Evolutionary conservation across 2,888 invertebrate species (phyloP), one percentile per base, ranked within the genome.

Genomic region (Melanophora roralis): DNA sequence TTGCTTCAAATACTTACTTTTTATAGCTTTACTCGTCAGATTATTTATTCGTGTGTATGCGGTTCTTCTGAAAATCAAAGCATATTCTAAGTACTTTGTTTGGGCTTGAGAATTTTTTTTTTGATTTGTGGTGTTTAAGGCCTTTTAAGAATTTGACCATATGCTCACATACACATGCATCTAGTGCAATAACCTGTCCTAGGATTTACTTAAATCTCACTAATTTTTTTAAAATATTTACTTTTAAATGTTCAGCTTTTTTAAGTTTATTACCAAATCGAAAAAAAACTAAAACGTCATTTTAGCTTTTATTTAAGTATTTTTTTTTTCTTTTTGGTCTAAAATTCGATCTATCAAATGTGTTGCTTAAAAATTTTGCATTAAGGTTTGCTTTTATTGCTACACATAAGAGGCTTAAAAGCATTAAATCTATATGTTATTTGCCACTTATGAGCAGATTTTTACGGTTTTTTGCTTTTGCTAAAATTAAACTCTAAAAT

Each of bases 401-500:
- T 27, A 64, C 55, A 77, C 60, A 81, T 81, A 81, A 81, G 76
- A 77, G 59, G 81, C 81, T 81, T 81, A 78, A 81, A 60, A 65
- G 81, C 74, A 81, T 78, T 74, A 81, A 81, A 81, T 77, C 77
- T 51, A 74, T 76, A 77, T 74, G 77, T 77, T 77, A 81, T 81
- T 77, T 77, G 76, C 73, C 81, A 78, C 81, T 81, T 74, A 69
- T 38, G 53, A 53, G 65, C 47, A 27, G 16, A 51, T 27, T 27
- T 65, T 45, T 53, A 45, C 40, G 51, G 38, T n/a, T 4, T 59
- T 32, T 51, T 11, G 38, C 5, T 12, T 36, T 27, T 49, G 12
- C 14, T 27, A 2, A 27, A 38, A 14, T 38, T 1, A 55, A 34
- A 55, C 51, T 12, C 62, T 72, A 55, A 62, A 72, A 74, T 65